Evolutionary conservation across 2,113 vertebrate species (phyloP), one percentile per base, ranked within the genome.

Genomic region (Origma solitaria): DNA sequence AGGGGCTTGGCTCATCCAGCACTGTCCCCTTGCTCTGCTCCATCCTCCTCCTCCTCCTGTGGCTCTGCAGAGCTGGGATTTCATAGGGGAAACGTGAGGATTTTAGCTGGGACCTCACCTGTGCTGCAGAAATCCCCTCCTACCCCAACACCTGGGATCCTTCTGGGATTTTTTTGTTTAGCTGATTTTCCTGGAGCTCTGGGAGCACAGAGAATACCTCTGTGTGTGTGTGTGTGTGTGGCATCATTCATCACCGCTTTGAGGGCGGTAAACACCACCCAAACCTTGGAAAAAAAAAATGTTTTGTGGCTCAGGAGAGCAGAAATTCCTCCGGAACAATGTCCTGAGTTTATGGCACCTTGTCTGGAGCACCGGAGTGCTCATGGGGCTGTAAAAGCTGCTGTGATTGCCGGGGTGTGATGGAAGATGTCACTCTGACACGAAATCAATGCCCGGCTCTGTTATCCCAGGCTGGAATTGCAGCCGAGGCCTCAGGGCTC

Each of bases 401-500:
- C 84, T 38, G 42, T 30, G 71, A 18, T 79, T 66, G 87, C 57
- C 12, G 1, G 38, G 2, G 14, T 35, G 82, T 71, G 71, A 57
- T 72, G 68, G 10, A 33, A 84, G 35, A n/a, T 73, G 65, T 73
- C 80, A 19, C 0, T 7, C 11, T 9, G 58, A 58, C 73, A 66
- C 66, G 83, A 89, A 91, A 80, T 76, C n/a, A 0, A 45, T 86
- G 82, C 57, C n/a, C 27, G 12, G 50, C 50, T 57, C 5, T 2
- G 33, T 40, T 30, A 31, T 54, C 19, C 64, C 64, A 47, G 12
- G 49, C 4, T 30, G 24, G 28, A 33, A 13, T 45, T 31, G 44
- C 9, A 14, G 27, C 35, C n/a, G n/a, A n/a, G n/a, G n/a, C n/a
- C n/a, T 1, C 3, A 28, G 49, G n/a, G 13, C 61, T 75, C 1